Evolutionary conservation across 1,140 invertebrate species (phyloP), one percentile per base, ranked within the genome.

Genomic region (Drosophila gunungcola): DNA sequence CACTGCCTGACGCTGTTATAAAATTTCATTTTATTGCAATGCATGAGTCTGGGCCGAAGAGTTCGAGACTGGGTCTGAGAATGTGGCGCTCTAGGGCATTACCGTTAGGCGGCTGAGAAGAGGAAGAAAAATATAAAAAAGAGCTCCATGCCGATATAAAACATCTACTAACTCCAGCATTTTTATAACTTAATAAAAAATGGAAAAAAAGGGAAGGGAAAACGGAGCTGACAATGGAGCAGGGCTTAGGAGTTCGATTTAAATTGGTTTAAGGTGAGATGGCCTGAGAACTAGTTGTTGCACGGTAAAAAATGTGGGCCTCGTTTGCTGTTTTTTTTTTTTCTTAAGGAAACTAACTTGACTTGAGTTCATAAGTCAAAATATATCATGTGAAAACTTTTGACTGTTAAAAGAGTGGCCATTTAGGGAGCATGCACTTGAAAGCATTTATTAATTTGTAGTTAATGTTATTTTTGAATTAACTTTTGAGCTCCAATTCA

Each of bases 11-110:
- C 49, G 56, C 46, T 73, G 75, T 88, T 88, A 83, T 83, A 88
- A 86, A 86, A 83, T 88, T 73, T 69, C 62, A 82, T 88, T 86
- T 86, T 88, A 86, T 88, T 89, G 83, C 79, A 88, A 89, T 83
- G 69, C 48, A 68, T 73, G 68, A 43, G 45, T 74, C 56, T 67
- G 54, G 36, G 45, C 53, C 52, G 61, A 43, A 52, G 52, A 56
- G 62, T 34, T 45, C 67, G 41, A 49, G 41, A 43, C 43, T 68
- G 68, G 36, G 77, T 55, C 73, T 80, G 73, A 67, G 73, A 58
- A 57, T 48, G 72, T 60, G 67, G 57, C 53, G 68, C 65, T 73
- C 73, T 73, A 62, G 75, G 60, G 67, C 79, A 72, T 54, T 77
- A 88, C 82, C 82, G 82, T 88, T 86, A 86, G 58, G 55, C 65